phyloP scores from a whole-genome alignment of 2,113 vertebrate species.

The Chamaea fasciata region DNA sequence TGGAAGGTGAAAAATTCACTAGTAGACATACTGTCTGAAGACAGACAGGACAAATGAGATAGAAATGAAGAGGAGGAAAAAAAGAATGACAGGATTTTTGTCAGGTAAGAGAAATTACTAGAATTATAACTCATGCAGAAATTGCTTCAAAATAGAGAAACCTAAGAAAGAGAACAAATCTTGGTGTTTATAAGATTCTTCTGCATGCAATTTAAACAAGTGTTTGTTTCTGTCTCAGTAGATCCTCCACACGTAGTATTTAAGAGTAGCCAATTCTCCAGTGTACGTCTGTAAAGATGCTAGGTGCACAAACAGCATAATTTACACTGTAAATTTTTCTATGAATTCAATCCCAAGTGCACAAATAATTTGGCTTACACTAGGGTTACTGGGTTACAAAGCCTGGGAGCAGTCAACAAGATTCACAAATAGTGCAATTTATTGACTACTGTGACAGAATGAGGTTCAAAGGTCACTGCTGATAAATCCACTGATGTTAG shows the following conservation, averaged over 20 bases:
- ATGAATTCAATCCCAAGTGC: rapidly evolving
- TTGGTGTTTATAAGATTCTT: not conserved
- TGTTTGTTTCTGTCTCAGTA: not conserved
- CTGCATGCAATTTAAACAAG: not conserved
- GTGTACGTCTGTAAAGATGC: not conserved
- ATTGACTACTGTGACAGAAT: not conserved
- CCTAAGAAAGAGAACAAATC: not conserved
- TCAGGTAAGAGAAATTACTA: not conserved
- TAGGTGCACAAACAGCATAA: not conserved
- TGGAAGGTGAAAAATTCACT: not conserved
- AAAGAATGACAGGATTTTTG: not conserved
- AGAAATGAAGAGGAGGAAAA: not conserved
- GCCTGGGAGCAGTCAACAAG: not conserved
- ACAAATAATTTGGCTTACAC: not conserved
- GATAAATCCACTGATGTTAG: not conserved
- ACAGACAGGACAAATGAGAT: not conserved
- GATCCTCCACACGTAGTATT: not conserved
- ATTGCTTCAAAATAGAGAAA: not conserved
- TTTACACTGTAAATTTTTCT: not conserved
- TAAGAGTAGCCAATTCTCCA: not conserved
- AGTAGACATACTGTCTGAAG: not conserved
- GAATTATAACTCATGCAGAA: not conserved
- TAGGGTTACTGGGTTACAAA: not conserved
- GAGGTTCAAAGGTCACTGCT: not conserved
- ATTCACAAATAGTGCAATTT: not conserved